phyloP scores from a whole-genome alignment of 2,888 invertebrate genomes.

The Synanthedon vespiformis region DNA sequence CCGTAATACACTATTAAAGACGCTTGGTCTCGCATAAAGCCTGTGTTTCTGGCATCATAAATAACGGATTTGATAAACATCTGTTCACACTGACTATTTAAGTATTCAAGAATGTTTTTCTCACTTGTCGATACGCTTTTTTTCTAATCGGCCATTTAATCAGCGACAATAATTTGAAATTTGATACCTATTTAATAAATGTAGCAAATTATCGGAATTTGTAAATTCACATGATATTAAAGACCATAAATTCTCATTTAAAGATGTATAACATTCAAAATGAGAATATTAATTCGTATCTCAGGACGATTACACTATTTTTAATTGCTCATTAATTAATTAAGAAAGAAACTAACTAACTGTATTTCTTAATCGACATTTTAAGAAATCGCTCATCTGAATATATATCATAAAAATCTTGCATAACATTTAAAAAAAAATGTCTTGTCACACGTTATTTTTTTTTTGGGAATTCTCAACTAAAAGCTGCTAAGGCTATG shows the following conservation, averaged over 20 bases:
- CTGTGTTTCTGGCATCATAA: slow-evolving; percentile 11
- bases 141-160: neutral
- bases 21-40: slow-evolving; percentile 10
- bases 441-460: neutral
- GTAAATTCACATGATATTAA: neutral
- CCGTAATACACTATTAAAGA: slow-evolving; percentile 14
- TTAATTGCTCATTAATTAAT: neutral
- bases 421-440: neutral
- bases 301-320: neutral
- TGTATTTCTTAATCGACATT: neutral
- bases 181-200: neutral
- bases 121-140: neutral
- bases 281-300: slow-evolving; percentile 1
- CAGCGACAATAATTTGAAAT: neutral
- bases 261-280: neutral
- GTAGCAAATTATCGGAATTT: neutral
- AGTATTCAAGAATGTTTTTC: neutral
- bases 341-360: neutral
- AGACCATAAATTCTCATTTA: neutral
- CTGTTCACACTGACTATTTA: slow-evolving; percentile 4
- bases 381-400: neutral
- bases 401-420: neutral
- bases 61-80: slow-evolving; percentile 10
- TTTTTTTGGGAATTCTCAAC: neutral
- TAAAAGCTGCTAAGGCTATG: neutral